Evolutionary conservation across 2,113 vertebrate species (phyloP).

Genomic region (Egretta garzetta): DNA sequence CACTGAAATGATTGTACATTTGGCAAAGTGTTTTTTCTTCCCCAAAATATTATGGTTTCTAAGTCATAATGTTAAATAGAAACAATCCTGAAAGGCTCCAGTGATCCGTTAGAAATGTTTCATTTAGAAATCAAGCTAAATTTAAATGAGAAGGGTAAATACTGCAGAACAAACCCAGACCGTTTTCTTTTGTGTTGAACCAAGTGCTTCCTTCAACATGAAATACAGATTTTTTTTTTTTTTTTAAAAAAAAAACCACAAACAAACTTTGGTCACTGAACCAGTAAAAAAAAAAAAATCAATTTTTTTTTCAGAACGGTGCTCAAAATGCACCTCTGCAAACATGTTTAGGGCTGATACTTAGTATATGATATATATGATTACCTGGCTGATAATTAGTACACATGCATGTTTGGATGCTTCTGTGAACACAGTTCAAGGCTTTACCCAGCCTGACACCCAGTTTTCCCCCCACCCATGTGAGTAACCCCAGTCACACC

Average conservation of each 20-base stretch:
- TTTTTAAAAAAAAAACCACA: not conserved
- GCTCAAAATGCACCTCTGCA: not conserved
- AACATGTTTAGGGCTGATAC: not conserved
- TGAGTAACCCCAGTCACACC: not conserved
- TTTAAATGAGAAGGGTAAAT: constrained; percentile 27
- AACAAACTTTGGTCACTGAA: not conserved
- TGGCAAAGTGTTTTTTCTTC: not conserved
- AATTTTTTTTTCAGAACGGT: not conserved
- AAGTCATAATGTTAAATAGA: constrained; percentile 22
- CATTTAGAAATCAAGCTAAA: constrained; percentile 34
- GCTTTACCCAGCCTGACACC: not conserved
- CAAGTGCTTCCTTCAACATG: not conserved
- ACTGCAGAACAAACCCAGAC: not conserved
- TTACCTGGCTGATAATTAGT: not conserved
- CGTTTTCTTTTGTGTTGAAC: not conserved
- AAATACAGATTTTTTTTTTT: not conserved
- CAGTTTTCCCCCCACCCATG: not conserved
- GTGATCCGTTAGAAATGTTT: constrained; percentile 26
- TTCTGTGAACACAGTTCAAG: not conserved
- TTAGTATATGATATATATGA: too few relatives aligned
- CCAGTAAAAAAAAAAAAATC: not conserved
- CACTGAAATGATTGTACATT: not conserved
- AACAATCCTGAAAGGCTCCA: constrained; percentile 11
- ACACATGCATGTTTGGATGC: not conserved
- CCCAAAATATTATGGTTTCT: not conserved